These are phyloP conservation scores for Osmoderma eremita DNA, from an alignment of 2,888 invertebrate genomes.

Conservation along the genomic window DNA sequence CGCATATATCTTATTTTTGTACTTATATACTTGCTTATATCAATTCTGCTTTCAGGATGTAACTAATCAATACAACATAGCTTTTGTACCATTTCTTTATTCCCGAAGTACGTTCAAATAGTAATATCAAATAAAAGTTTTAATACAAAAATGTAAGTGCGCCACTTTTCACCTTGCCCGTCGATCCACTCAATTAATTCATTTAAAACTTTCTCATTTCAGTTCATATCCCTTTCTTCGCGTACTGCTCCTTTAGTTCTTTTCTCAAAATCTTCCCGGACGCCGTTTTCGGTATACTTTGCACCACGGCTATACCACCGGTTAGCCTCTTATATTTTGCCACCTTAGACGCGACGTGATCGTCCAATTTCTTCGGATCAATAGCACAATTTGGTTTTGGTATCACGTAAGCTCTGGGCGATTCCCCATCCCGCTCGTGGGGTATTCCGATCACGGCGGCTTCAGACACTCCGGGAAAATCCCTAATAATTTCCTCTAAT, in stretches of 20 bases:
- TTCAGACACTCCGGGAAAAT: slow-evolving; percentile 78
- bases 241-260: slow-evolving; percentile 61
- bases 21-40: no score
- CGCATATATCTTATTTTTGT: no score
- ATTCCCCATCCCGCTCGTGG: slow-evolving; percentile 74
- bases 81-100: no score
- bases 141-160: no score
- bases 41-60: no score
- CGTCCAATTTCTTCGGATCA: slow-evolving; percentile 68
- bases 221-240: slow-evolving; percentile 8
- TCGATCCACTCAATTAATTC: no score
- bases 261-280: slow-evolving; percentile 82
- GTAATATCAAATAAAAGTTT: no score
- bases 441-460: slow-evolving; percentile 84
- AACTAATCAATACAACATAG: no score
- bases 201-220: neutral
- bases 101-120: no score
- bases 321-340: slow-evolving; percentile 78
- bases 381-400: slow-evolving; percentile 61
- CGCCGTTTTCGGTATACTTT: slow-evolving; percentile 77
- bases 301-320: slow-evolving; percentile 73
- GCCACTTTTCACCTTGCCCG: no score
- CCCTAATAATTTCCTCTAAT: slow-evolving; percentile 76
- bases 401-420: slow-evolving; percentile 78
- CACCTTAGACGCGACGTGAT: slow-evolving; percentile 73